Percentiles rank a stretch among this genome's conserved stretches.
Evolutionary conservation across 2,113 vertebrate genomes (phyloP).

Genomic region (Proteles cristata): DNA sequence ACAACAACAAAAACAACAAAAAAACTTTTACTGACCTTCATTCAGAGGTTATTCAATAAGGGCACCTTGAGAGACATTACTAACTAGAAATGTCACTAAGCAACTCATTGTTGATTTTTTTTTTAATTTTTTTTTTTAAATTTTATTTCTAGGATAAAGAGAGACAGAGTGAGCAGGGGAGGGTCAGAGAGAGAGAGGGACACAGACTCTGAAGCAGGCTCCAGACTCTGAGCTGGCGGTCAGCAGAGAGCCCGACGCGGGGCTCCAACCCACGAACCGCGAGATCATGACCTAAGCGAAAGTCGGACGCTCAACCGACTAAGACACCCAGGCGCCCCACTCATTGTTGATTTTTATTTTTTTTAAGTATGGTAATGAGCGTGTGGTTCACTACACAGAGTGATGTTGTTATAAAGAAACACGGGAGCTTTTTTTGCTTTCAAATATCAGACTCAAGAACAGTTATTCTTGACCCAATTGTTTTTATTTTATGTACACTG

Average conservation of each 20-base stretch:
- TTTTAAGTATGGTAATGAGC: background rate
- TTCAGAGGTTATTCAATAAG: background rate
- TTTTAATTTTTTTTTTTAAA: no score
- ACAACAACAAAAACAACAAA: no score
- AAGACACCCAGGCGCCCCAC: no score
- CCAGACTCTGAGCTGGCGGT: no score
- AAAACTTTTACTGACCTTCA: background rate
- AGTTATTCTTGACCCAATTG: background rate
- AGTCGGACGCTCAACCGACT: no score
- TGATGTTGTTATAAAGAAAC: background rate
- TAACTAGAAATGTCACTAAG: background rate
- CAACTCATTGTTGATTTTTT: background rate
- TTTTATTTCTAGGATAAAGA: no score
- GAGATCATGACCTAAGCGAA: no score
- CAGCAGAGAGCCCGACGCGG: no score
- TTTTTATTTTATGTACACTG: background rate
- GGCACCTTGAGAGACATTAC: background rate
- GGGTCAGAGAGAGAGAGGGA: no score
- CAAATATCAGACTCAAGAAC: background rate
- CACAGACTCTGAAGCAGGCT: no score
- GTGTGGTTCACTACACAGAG: background rate
- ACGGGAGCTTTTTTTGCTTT: background rate
- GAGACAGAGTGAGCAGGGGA: no score
- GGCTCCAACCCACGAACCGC: no score
- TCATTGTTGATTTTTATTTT: background rate